Percentiles rank a stretch among this genome's conserved stretches.
Conservation (phyloP, 1,140 invertebrate species). For the Trachymyrmex septentrionalis region DNA sequence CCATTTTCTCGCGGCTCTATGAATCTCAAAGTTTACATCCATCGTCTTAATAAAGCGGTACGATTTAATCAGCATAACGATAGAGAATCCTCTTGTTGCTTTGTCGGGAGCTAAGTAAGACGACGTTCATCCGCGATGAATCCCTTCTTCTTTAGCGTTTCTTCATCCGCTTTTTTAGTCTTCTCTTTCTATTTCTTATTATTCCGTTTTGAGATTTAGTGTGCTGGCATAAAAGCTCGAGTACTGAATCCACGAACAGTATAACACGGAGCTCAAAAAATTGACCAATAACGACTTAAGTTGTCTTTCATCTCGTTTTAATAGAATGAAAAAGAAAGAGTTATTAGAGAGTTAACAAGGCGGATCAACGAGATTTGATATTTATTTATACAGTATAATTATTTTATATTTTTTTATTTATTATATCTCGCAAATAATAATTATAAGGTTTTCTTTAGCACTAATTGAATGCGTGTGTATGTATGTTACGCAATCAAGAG, state of each 20-base stretch:
- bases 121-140: slow-evolving; percentile 47
- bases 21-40: slow-evolving; percentile 38
- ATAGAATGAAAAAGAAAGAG: neutral
- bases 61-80: slow-evolving; percentile 63
- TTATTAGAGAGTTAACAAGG: too few relatives aligned
- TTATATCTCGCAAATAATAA: neutral
- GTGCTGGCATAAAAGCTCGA: slow-evolving; percentile 62
- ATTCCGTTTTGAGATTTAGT: slow-evolving; percentile 52
- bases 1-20: neutral
- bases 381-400: neutral
- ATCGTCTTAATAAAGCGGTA: slow-evolving; percentile 58
- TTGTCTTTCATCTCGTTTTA: neutral
- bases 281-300: neutral
- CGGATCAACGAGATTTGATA: neutral
- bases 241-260: slow-evolving; percentile 71
- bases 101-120: slow-evolving; percentile 43
- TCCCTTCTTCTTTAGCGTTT: neutral
- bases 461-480: neutral
- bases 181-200: slow-evolving; percentile 9
- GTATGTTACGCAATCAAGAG: neutral
- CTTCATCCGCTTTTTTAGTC: neutral
- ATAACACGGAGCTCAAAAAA: slow-evolving; percentile 69
- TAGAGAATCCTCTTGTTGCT: neutral
- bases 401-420: neutral
- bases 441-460: neutral